Evolutionary conservation across 1,140 invertebrate species (phyloP).

Genomic region (Pteromalus puparum): DNA sequence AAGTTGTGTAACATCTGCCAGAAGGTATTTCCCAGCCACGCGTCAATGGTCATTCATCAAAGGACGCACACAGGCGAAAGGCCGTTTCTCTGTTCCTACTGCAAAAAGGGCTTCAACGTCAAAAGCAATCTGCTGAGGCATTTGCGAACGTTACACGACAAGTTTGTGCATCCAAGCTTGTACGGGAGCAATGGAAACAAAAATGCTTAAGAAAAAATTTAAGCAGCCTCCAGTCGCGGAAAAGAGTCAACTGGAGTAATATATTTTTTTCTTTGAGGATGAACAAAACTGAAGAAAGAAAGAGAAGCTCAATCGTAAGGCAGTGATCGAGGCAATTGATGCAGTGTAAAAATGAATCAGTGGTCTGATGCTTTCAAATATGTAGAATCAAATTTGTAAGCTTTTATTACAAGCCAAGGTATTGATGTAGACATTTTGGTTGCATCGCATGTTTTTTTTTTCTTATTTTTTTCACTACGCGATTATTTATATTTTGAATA

Average conservation of each 20-base stretch:
- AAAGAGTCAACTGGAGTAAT: constrained; percentile 42
- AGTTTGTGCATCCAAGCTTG: constrained; percentile 78
- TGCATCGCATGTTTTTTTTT: constrained; percentile 4
- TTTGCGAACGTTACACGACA: constrained; percentile 83
- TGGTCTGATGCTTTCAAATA: constrained; percentile 50
- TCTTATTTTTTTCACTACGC: neutral
- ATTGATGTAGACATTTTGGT: constrained; percentile 39
- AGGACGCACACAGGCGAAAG: constrained; percentile 83
- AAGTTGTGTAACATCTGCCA: constrained; percentile 83
- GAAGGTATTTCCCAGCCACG: constrained; percentile 85
- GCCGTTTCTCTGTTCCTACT: constrained; percentile 83
- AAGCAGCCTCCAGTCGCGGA: neutral
- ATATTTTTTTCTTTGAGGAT: constrained; percentile 51
- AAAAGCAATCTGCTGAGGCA: constrained; percentile 85
- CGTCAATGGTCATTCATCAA: constrained; percentile 85
- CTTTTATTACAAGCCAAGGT: constrained; percentile 52
- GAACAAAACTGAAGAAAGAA: constrained; percentile 38
- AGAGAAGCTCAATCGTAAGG: constrained; percentile 60
- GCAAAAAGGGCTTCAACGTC: constrained; percentile 86
- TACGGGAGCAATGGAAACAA: constrained; percentile 73
- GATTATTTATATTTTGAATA: constrained; percentile 27
- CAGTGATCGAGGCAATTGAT: constrained; percentile 44
- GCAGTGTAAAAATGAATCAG: constrained; percentile 24
- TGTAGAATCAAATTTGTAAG: constrained; percentile 52
- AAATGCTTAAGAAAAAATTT: constrained; percentile 56